A percentile compares a stretch with the other conserved stretches of the same genome.
These are phyloP conservation scores for Syngnathus scovelli DNA, from an alignment of 2,113 vertebrate species.

Conservation along the genomic window DNA sequence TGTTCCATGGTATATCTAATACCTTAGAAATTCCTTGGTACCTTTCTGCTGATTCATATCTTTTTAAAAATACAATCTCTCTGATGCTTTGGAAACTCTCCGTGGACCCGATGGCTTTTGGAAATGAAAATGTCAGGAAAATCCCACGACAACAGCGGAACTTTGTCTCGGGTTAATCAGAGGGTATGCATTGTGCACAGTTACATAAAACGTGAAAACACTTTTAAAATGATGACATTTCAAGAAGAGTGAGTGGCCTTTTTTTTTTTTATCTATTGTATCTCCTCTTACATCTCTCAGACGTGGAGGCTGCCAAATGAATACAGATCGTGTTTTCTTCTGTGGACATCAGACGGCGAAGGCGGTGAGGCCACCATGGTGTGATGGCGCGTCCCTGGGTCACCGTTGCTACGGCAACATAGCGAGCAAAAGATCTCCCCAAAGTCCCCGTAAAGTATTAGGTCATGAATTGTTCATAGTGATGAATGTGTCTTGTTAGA, in stretches of 20 bases:
- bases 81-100: neutral
- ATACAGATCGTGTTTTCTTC: conserved; percentile 53
- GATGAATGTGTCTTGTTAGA: conserved; percentile 44
- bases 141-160: neutral
- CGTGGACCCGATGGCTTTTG: neutral
- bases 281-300: conserved; percentile 33
- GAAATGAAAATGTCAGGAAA: neutral
- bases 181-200: neutral
- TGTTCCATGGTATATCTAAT: neutral
- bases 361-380: conserved; percentile 64
- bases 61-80: neutral
- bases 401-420: neutral
- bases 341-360: conserved; percentile 61
- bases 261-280: neutral
- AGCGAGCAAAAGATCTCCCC: neutral
- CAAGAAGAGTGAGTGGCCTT: neutral
- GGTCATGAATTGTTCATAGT: conserved; percentile 43
- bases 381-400: conserved; percentile 34
- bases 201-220: neutral
- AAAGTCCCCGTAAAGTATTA: conserved; percentile 9
- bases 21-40: neutral
- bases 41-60: neutral
- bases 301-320: conserved; percentile 55
- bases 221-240: neutral
- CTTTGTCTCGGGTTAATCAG: neutral